Base-by-base conservation (phyloP, 2,113 vertebrate genomes). In the Oxyura jamaicensis region DNA sequence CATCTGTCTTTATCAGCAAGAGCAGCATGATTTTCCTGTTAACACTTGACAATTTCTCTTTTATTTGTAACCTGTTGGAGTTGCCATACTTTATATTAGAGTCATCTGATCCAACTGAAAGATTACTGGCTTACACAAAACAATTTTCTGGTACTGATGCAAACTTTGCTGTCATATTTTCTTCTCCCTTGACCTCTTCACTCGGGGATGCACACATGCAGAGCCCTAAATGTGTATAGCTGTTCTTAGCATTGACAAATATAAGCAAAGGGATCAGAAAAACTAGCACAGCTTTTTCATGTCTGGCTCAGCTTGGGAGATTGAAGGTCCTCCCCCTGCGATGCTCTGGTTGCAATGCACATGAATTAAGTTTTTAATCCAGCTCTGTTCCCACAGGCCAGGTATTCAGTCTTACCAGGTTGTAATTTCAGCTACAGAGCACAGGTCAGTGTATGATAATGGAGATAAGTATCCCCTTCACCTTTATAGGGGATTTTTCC, bases 301-400 rank as follows among this genome's bases (percentile, higher is more conserved):
- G 1, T 60, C 69, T 55, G 16, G n/a, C 48, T 80, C 80, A 65
- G 6, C 12, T 11, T 56, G 25, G 62, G 35, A 69, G 23, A 48
- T 46, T 74, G 59, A 18, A 74, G 42, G 20, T 67, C 20, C 22
- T 62, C 28, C 7, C 50, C 7, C 42, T 67, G n/a, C 65, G 22
- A 3, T 86, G n/a, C 68, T 83, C 66, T 21, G 16, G 19, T 28
- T 74, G 56, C 79, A 84, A n/a, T 46, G 44, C 71, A 36, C 41
- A 36, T 22, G 42, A 71, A 90, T 72, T 46, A 77, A 83, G 56
- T n/a, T 91, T 90, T 62, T 83, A 80, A 74, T 63, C 62, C 53
- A 53, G 11, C 36, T 35, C 58, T 62, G 41, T 50, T 94, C 79
- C 80, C 72, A 80, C 7, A n/a, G 67, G 41, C 26, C 19, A 10